Evolutionary conservation across 2,113 vertebrate genomes (phyloP).

Genomic region (Paralichthys olivaceus): DNA sequence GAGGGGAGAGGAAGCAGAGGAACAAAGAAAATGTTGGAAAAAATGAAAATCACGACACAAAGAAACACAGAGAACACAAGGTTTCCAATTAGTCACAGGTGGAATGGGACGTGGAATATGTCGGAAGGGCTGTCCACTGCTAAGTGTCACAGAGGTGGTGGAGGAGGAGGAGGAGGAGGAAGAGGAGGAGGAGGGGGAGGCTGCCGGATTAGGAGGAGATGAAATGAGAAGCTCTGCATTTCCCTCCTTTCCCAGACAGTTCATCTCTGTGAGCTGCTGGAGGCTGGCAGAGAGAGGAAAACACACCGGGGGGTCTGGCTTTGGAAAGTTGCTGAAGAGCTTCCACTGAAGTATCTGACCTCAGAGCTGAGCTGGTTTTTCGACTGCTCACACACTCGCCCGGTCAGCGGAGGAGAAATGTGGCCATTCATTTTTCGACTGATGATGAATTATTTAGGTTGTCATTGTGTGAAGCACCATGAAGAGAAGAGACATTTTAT

Average conservation of each 20-base stretch:
- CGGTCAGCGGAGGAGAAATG: background rate
- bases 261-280: slow-evolving; percentile 67
- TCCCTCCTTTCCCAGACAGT: slow-evolving; percentile 54
- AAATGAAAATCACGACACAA: slow-evolving; percentile 19
- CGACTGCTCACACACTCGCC: slow-evolving; percentile 9
- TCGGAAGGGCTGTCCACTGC: slow-evolving; percentile 48
- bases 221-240: slow-evolving; percentile 54
- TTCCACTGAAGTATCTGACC: slow-evolving; percentile 60
- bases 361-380: slow-evolving; percentile 20
- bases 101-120: slow-evolving; percentile 64
- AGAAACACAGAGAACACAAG: slow-evolving; percentile 37
- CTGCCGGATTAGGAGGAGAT: slow-evolving; percentile 42
- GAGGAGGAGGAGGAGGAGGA: background rate
- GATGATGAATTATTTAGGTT: background rate
- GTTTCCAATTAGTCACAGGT: slow-evolving; percentile 66
- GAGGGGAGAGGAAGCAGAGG: slow-evolving; percentile 9
- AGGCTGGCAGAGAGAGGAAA: slow-evolving; percentile 61
- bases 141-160: slow-evolving; percentile 42
- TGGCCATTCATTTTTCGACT: background rate
- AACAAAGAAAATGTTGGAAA: slow-evolving; percentile 30
- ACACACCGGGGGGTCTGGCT: slow-evolving; percentile 60
- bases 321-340: slow-evolving; percentile 56
- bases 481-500: background rate
- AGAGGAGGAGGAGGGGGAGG: too few species aligned
- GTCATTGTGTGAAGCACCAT: background rate